Base-by-base conservation (phyloP, 1,140 invertebrate species). In the Copidosoma floridanum region DNA sequence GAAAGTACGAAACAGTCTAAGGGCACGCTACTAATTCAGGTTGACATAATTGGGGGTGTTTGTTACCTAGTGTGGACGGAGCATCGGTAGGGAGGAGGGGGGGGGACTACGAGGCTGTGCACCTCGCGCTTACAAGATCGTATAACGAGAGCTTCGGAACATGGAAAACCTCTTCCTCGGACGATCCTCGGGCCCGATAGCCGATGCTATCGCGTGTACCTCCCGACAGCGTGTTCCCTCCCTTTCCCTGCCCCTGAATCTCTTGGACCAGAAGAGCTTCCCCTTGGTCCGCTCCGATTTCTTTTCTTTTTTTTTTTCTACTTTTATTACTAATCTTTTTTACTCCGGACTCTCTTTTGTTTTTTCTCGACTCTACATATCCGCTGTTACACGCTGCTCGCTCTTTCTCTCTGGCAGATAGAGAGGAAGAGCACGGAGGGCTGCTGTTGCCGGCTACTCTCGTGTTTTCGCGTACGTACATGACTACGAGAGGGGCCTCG, bases 21-120 rank as follows among this genome's bases (percentile, higher is more conserved):
- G 63, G 57, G 53, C 37, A 58, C 23, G 68, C 71, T 71, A 78
- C 77, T 79, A 78, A 79, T 80, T 79, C 72, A 76, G 70, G 68
- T 69, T 69, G 73, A 80, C 77, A 76, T 77, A 79, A 80, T 78
- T 79, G 70, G 73, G 74, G 76, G 70, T 76, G 74, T 76, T 78
- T 73, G 75, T 79, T 78, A 77, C 71, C 74, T 77, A n/a, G 73
- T 43, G 63, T 72, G 73, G 12, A 10, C 27, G 48, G n/a, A 3
- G 16, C 48, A 41, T 18, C 6, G 12, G 27, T 14, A 7, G 14
- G 20, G 27, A 16, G 46, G 26, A 20, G 21, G 23, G 38, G 23
- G 2, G 32, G 21, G 18, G 11, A 16, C 23, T 11, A 24, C 23
- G 55, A 32, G 29, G 24, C n/a, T n/a, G n/a, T n/a, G n/a, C n/a